Evolutionary conservation across 2,113 vertebrate species (phyloP), one percentile per base, ranked within the genome.

Genomic region (Ornithorhynchus anatinus): DNA sequence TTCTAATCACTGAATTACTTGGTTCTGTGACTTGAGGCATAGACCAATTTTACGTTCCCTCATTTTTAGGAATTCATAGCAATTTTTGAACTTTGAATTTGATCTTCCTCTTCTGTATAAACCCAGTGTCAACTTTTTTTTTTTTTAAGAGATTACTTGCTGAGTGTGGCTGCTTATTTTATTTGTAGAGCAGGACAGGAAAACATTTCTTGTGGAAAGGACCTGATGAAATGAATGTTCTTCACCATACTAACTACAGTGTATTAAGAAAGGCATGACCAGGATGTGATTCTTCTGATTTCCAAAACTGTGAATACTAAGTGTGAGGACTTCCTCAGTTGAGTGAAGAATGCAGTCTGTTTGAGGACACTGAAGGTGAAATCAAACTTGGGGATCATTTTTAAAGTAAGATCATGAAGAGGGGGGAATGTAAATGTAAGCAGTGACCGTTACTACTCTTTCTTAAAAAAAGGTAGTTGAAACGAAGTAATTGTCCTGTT

Each of bases 11-110:
- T 79, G 64, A 83, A 84, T 75, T 85, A 85, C 19, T 85, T 81
- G 77, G 85, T 87, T 75, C 81, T 78, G 69, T 85, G 70, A 70
- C 77, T 78, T 84, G 72, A 81, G 83, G 80, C 86, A 75, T 87
- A 78, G 75, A 75, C 31, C 75, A 72, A 54, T 70, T 73, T 60
- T 75, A 78, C 33, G 35, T 80, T 57, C 65, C 81, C 69, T 77
- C 75, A 79, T 67, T 64, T 85, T 72, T 84, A 47, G 57, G 56
- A 79, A 72, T 66, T 72, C 69, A 80, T 75, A 78, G 83, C 83
- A 73, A 78, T 50, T 50, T 50, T 50, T 84, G 78, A 84, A 61
- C 43, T 76, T 82, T 64, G 84, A 84, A 72, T 57, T 75, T 72
- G 67, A 80, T 72, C 83, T 77, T 85, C 80, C 78, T 70, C 69